Percentiles rank a stretch among this genome's conserved stretches.
Evolutionary conservation across 1,140 invertebrate species (phyloP).

Genomic region (Penaeus japonicus): DNA sequence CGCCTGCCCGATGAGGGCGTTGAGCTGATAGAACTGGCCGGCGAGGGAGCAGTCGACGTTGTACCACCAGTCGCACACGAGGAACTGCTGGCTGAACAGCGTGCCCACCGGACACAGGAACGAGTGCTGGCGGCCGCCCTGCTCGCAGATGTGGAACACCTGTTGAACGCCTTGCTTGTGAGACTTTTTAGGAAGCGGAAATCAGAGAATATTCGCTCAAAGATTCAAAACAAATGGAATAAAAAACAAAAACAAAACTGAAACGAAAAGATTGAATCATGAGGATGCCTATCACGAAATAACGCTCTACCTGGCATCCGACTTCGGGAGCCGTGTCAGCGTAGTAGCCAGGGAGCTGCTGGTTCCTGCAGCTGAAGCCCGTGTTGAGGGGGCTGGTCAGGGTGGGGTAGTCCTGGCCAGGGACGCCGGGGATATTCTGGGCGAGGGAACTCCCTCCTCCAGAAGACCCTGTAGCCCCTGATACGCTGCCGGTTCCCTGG

Average conservation of each 20-base stretch:
- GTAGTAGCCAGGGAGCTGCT: neutral
- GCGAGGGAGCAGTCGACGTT: slow-evolving; percentile 61
- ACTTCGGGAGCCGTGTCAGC: neutral
- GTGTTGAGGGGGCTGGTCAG: neutral
- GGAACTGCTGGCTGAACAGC: slow-evolving; percentile 63
- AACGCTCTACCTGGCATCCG: neutral
- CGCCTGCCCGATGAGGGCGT: slow-evolving; percentile 50
- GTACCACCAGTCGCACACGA: slow-evolving; percentile 48
- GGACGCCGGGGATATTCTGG: too few relatives aligned
- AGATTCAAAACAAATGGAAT: too few relatives aligned
- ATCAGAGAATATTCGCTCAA: too few relatives aligned
- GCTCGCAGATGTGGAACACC: slow-evolving; percentile 64
- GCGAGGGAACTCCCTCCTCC: too few relatives aligned
- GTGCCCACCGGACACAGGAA: slow-evolving; percentile 65
- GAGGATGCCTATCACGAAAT: neutral
- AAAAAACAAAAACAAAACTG: too few relatives aligned
- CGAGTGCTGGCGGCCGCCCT: slow-evolving; percentile 59
- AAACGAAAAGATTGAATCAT: too few relatives aligned
- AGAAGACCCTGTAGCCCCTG: too few relatives aligned
- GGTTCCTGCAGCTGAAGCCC: neutral
- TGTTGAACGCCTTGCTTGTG: slow-evolving; percentile 3
- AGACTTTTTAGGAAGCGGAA: too few relatives aligned
- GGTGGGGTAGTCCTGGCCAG: too few relatives aligned
- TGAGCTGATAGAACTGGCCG: slow-evolving; percentile 64
- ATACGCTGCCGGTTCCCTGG: too few relatives aligned